These are phyloP conservation scores for Trichechus manatus DNA, from an alignment of 2,113 vertebrate species.

Conservation along the genomic window DNA sequence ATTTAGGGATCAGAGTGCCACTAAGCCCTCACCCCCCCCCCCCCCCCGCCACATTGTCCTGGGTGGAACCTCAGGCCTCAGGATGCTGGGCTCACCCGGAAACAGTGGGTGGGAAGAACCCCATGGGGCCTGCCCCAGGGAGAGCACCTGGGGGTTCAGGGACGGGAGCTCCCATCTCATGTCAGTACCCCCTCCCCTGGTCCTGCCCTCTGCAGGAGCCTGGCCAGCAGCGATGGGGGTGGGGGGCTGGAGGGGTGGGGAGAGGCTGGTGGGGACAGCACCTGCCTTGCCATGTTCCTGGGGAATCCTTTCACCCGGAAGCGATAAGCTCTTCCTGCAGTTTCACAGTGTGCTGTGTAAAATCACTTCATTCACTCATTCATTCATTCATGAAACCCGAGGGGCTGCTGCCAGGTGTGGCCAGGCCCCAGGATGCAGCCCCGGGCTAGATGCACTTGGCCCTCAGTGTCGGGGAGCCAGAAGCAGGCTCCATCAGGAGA, in stretches of 20 bases:
- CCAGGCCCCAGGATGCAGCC: background rate
- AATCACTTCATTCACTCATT: background rate
- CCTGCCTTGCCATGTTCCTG: background rate
- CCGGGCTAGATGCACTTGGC: background rate
- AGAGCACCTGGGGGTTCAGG: background rate
- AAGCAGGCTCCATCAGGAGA: background rate
- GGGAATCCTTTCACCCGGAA: no score
- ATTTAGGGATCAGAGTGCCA: background rate
- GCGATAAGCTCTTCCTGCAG: background rate
- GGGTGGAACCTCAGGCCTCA: background rate
- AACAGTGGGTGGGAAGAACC: background rate
- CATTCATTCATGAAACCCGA: background rate
- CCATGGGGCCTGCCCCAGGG: background rate
- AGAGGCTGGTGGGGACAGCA: no score
- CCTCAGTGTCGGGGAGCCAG: background rate
- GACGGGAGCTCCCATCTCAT: background rate
- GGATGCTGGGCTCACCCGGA: background rate
- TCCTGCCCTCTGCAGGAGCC: background rate
- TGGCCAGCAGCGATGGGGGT: background rate
- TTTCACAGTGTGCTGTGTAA: no score
- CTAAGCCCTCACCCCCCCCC: background rate
- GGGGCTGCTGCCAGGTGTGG: background rate
- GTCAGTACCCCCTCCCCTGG: background rate
- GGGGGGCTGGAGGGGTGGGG: no score
- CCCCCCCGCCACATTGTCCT: no score